A percentile compares a stretch with the other conserved stretches of the same genome.
Evolutionary conservation across 2,888 invertebrate species (phyloP).

Genomic region (Dryobotodes eremita): DNA sequence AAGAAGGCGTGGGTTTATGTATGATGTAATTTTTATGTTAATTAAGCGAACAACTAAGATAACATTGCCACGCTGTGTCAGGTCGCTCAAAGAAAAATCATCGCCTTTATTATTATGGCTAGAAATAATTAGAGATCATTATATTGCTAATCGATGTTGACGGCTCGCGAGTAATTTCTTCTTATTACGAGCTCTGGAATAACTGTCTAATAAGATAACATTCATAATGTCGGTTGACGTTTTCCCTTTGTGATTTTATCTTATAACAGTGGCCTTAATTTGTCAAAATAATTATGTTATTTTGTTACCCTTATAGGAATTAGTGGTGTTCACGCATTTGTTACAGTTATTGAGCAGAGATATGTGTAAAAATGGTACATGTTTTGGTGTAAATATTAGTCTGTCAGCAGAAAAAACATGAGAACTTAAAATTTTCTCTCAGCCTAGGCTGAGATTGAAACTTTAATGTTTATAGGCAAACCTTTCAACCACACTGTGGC

Average conservation of each 20-base stretch:
- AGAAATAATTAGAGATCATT: conserved; percentile 28
- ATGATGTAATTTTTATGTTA: neutral
- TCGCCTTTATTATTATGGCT: conserved; percentile 17
- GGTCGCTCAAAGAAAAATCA: conserved; percentile 24
- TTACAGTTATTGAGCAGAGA: neutral
- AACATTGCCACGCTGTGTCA: neutral
- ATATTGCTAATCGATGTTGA: conserved; percentile 4
- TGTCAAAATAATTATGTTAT: conserved; percentile 11
- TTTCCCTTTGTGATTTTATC: conserved; percentile 10
- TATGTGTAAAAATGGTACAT: neutral
- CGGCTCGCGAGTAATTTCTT: neutral
- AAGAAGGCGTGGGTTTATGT: neutral
- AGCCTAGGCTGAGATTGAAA: neutral
- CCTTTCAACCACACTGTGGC: neutral
- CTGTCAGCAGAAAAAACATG: neutral
- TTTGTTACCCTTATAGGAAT: neutral
- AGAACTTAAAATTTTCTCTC: neutral
- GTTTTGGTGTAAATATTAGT: neutral
- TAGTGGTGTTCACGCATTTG: neutral
- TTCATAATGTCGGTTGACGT: conserved; percentile 8
- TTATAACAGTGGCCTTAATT: conserved; percentile 6
- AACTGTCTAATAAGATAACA: conserved; percentile 28
- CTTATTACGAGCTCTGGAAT: conserved; percentile 17
- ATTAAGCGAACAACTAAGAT: conserved; percentile 1
- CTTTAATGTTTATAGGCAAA: neutral